Evolutionary conservation across 2,888 invertebrate species (phyloP), one percentile per base, ranked within the genome.

Genomic region (Ichneumoninae sp.): DNA sequence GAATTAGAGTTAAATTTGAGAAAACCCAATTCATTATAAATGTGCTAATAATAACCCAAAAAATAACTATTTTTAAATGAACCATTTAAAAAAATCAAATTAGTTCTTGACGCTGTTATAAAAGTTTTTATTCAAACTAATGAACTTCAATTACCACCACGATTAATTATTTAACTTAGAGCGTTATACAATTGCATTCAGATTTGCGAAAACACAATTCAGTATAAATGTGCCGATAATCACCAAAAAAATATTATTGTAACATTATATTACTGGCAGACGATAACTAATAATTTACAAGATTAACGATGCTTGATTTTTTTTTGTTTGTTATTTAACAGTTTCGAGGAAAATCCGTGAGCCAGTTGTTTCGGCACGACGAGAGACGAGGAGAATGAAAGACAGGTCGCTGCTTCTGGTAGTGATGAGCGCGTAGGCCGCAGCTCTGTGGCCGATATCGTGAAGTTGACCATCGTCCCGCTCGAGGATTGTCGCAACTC

Each of bases 371-470:
- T 74, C 22, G 33, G 16, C 57, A 60, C 44, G 26, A 33, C 13
- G 10, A 77, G 76, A 70, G 74, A 22, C 79, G 83, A 62, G 30
- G 79, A 68, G 68, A 75, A 79, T 76, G 69, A 70, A 60, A 57
- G 74, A 69, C 72, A 50, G 54, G 47, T 68, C 54, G 80, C 30
- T 74, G 65, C 50, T 68, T 66, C 36, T 69, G 47, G 75, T 47
- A 65, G 60, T 76, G 76, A 76, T 74, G 74, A 40, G 40, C 62
- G 52, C 54, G 69, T 66, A 76, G 60, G 76, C 76, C 69, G 13
- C 26, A 26, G 69, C 19, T 40, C 26, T 86, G 85, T 86, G 82
- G 62, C 33, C 62, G 30, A 33, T 62, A 6, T 33, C 30, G 62
- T 62, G 33, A 62, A 62, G 62, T 33, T 62, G 62, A 62, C n/a